These are phyloP conservation scores for Manis javanica DNA, from an alignment of 2,797 vertebrate genomes.

Conservation along the genomic window DNA sequence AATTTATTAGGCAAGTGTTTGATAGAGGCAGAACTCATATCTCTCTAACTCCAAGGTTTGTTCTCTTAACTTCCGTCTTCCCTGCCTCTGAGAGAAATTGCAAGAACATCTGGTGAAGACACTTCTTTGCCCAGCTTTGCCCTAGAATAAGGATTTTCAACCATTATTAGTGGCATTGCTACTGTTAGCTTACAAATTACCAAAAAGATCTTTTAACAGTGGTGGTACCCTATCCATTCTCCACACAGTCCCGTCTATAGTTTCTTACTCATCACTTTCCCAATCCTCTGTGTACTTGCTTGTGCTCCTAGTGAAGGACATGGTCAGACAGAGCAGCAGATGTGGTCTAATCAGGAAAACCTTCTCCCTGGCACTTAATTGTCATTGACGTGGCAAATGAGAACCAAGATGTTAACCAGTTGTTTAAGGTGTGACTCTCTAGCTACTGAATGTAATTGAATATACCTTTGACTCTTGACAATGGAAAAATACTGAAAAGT, in stretches of 20 bases:
- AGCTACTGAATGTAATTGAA: neutral
- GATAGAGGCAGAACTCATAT: neutral
- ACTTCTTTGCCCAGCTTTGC: neutral
- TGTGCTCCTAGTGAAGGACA: neutral
- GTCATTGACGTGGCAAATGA: neutral
- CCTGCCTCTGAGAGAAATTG: neutral
- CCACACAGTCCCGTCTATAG: neutral
- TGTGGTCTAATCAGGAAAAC: neutral
- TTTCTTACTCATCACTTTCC: neutral
- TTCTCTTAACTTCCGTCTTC: neutral
- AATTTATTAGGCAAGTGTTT: neutral
- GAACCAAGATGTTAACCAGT: neutral
- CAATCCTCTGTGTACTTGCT: neutral
- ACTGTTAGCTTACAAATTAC: neutral
- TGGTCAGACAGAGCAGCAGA: neutral
- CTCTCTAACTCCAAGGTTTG: neutral
- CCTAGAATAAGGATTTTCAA: no score
- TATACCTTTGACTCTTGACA: neutral
- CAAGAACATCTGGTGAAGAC: neutral
- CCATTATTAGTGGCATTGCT: neutral
- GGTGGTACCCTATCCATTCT: neutral
- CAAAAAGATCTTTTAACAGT: neutral
- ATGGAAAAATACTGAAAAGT: neutral
- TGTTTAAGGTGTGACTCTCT: neutral
- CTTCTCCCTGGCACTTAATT: neutral